phyloP scores from a whole-genome alignment of 2,888 invertebrate species.

The Spodoptera exigua region DNA sequence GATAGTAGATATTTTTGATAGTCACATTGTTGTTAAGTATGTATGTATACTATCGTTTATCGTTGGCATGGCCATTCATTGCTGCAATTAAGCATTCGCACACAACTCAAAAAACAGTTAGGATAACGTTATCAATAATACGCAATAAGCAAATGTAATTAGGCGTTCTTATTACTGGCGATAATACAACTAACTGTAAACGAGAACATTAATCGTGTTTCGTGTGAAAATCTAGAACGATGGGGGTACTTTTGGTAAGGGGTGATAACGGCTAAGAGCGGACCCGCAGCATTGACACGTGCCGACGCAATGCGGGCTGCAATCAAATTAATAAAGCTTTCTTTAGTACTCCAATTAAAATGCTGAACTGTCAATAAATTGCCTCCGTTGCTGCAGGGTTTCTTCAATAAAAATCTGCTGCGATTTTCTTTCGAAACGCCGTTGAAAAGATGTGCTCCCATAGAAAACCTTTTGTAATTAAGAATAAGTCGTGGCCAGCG shows the following conservation, averaged over 20 bases:
- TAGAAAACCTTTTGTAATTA: slow-evolving; percentile 51
- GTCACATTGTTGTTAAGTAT: neutral
- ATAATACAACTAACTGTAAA: slow-evolving; percentile 45
- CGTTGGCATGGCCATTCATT: neutral
- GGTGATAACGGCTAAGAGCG: slow-evolving; percentile 71
- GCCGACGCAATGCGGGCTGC: slow-evolving; percentile 63
- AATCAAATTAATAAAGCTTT: slow-evolving; percentile 57
- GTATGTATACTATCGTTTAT: neutral
- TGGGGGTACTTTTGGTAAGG: slow-evolving; percentile 76
- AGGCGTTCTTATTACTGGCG: slow-evolving; percentile 21
- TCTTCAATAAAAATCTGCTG: slow-evolving; percentile 17
- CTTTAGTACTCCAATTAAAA: slow-evolving; percentile 43
- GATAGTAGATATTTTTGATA: neutral
- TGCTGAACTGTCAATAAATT: slow-evolving; percentile 33
- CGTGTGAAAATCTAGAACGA: slow-evolving; percentile 82
- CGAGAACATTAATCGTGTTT: slow-evolving; percentile 58
- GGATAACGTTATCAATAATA: slow-evolving; percentile 22
- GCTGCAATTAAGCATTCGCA: slow-evolving; percentile 5
- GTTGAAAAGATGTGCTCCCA: slow-evolving; percentile 32
- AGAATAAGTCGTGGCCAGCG: slow-evolving; percentile 46
- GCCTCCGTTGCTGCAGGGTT: neutral
- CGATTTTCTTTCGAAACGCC: slow-evolving; percentile 35
- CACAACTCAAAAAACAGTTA: slow-evolving; percentile 6
- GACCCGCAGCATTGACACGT: slow-evolving; percentile 71
- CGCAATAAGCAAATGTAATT: slow-evolving; percentile 24